These are phyloP conservation scores for Ciconia stormi DNA, from an alignment of 2,113 vertebrate species.

Conservation along the genomic window DNA sequence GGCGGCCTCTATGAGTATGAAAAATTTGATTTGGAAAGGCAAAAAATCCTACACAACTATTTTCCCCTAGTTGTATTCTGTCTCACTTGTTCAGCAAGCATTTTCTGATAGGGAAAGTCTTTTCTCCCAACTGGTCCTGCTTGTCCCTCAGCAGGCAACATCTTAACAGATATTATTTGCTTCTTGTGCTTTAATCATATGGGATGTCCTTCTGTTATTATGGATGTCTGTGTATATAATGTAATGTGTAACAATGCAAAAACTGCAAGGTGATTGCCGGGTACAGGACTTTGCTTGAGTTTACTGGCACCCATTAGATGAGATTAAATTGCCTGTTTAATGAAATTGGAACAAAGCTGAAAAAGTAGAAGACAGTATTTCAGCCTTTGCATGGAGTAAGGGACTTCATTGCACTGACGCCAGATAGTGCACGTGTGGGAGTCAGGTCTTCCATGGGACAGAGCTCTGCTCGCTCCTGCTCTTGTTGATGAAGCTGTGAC, in stretches of 20 bases:
- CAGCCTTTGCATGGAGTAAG: not conserved
- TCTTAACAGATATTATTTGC: not conserved
- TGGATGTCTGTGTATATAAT: not conserved
- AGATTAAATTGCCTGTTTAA: not conserved
- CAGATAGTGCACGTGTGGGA: not conserved
- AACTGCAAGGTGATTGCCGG: not conserved
- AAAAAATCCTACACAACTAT: not conserved
- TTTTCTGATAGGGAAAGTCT: not conserved
- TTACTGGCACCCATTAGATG: not conserved
- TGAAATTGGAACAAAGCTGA: not conserved
- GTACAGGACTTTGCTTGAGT: not conserved
- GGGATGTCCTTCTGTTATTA: not conserved
- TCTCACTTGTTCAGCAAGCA: not conserved
- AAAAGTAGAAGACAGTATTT: not conserved
- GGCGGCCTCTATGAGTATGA: not conserved
- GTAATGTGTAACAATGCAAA: not conserved
- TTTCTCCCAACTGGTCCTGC: not conserved
- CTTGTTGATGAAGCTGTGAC: not conserved
- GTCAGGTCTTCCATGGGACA: not conserved
- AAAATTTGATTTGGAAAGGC: not conserved
- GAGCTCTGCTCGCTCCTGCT: not conserved
- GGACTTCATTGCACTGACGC: not conserved
- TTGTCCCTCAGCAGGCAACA: not conserved
- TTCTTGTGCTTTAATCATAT: not conserved
- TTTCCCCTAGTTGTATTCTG: not conserved